A percentile compares a stretch with the other conserved stretches of the same genome.
These are phyloP conservation scores for Colistium nudipinnis DNA, from an alignment of 2,113 vertebrate genomes.

Conservation along the genomic window DNA sequence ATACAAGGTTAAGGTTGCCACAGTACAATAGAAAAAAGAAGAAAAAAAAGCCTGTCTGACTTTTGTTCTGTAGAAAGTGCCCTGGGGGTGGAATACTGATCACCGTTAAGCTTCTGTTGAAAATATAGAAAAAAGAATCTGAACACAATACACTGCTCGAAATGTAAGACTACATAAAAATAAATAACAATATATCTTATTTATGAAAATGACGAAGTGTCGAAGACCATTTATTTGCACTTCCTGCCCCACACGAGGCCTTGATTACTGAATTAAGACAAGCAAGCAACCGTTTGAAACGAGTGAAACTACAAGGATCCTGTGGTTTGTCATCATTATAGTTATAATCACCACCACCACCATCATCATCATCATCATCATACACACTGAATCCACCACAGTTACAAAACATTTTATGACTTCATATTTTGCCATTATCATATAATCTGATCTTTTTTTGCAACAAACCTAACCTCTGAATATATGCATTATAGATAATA, in stretches of 20 bases:
- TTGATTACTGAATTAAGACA: conserved; percentile 11
- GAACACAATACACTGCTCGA: conserved; percentile 38
- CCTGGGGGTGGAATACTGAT: conserved; percentile 52
- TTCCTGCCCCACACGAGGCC: conserved; percentile 14
- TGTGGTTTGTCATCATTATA: background rate
- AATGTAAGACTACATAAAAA: conserved; percentile 42
- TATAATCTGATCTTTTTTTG: background rate
- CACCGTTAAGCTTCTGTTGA: conserved; percentile 43
- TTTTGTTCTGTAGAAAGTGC: conserved; percentile 58
- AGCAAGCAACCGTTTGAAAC: conserved; percentile 7
- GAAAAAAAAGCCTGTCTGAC: conserved; percentile 25
- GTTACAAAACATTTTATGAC: conserved; percentile 24
- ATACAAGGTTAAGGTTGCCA: conserved; percentile 66
- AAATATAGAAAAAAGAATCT: conserved; percentile 30
- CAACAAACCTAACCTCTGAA: conserved; percentile 10
- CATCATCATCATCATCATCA: background rate
- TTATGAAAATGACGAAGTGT: conserved; percentile 37
- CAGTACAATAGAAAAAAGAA: conserved; percentile 55
- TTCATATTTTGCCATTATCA: conserved; percentile 21
- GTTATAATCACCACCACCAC: background rate
- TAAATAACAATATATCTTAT: conserved; percentile 53
- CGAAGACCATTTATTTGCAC: conserved; percentile 28
- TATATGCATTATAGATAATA: background rate
- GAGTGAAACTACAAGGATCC: conserved; percentile 8
- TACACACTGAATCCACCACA: conserved; percentile 9